These are phyloP conservation scores for Pomacea maculata DNA, from an alignment of 1,140 invertebrate genomes.

Conservation along the genomic window DNA sequence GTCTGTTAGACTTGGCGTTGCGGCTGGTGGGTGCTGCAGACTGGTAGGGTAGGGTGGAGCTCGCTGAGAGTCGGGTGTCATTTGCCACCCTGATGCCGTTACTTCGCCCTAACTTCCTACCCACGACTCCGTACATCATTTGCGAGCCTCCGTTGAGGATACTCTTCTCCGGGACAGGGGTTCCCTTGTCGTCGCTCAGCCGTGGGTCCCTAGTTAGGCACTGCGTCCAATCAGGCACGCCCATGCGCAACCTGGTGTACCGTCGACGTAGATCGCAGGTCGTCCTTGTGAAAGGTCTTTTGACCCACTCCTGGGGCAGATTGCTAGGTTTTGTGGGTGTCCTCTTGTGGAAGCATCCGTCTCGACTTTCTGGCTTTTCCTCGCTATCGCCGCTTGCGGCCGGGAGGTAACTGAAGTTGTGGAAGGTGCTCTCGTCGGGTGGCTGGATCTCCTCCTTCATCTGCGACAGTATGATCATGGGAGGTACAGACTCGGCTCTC, in stretches of 20 bases:
- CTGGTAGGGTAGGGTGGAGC: not conserved
- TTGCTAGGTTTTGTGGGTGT: not conserved
- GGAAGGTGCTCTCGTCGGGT: not conserved
- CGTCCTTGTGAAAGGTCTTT: not conserved
- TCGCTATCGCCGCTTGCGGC: not conserved
- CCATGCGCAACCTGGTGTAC: not conserved
- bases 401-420: not conserved
- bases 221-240: not conserved
- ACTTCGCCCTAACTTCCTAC: conserved; percentile 5
- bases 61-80: conserved; percentile 1
- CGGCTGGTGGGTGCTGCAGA: not conserved
- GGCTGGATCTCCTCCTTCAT: not conserved
- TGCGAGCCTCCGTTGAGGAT: not conserved
- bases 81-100: not conserved
- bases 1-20: not conserved
- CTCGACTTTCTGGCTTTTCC: not conserved
- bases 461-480: conserved; percentile 22
- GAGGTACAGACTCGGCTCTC: not conserved
- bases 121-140: conserved; percentile 13
- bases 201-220: not conserved
- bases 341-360: not conserved
- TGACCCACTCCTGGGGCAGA: not conserved
- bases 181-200: not conserved
- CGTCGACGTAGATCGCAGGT: not conserved
- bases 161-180: too few relatives aligned